phyloP scores from a whole-genome alignment of 2,888 invertebrate genomes.

The Thumatha senex region DNA sequence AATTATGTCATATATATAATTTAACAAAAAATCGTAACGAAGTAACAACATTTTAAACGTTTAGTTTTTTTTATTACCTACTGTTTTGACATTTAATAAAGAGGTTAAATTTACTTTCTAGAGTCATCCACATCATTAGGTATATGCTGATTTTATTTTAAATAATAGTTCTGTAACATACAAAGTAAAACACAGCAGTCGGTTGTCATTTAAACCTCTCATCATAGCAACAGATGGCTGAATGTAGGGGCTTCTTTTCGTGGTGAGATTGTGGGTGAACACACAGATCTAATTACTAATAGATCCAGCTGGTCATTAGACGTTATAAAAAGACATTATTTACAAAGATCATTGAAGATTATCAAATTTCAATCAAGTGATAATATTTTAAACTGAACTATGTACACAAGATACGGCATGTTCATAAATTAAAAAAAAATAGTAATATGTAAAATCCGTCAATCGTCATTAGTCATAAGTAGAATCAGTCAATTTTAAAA shows the following conservation, averaged over 20 bases:
- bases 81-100: not conserved
- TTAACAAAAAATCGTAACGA: not conserved
- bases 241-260: slow-evolving; percentile 19
- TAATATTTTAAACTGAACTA: not conserved
- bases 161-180: not conserved
- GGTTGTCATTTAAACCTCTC: not conserved
- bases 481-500: no score
- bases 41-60: no score
- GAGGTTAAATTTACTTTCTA: no score
- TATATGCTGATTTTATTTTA: no score
- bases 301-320: slow-evolving; percentile 21
- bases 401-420: no score
- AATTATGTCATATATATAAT: no score
- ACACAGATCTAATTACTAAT: slow-evolving; percentile 35
- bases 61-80: no score
- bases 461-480: no score
- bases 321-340: not conserved
- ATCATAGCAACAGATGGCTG: slow-evolving; percentile 25
- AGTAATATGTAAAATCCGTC: no score
- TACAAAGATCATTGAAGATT: not conserved
- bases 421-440: no score
- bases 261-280: slow-evolving; percentile 2
- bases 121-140: no score
- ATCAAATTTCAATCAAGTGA: not conserved
- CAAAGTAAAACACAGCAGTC: not conserved